Percentiles rank a stretch among this genome's conserved stretches.
These are phyloP conservation scores for Falco concolor DNA, from an alignment of 2,797 vertebrate species.

Conservation along the genomic window DNA sequence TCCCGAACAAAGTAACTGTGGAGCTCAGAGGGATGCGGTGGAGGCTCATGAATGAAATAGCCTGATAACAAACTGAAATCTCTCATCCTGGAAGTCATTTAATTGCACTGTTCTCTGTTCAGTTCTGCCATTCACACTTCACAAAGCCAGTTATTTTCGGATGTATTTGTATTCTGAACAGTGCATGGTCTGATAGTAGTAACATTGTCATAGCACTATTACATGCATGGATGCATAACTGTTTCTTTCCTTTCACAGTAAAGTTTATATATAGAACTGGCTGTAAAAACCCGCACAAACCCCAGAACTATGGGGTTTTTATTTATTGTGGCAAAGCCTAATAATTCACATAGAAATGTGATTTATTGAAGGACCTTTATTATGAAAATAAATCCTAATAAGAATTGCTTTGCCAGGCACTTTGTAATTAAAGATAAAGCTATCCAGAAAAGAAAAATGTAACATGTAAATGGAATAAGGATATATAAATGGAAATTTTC, in stretches of 20 bases:
- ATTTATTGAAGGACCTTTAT: conserved; percentile 46
- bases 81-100: background rate
- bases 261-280: background rate
- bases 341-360: conserved; percentile 20
- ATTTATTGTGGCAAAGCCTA: conserved; percentile 35
- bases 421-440: conserved; percentile 57
- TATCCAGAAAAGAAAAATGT: background rate
- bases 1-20: background rate
- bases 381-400: conserved; percentile 56
- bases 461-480: background rate
- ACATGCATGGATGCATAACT: background rate
- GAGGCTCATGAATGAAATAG: background rate
- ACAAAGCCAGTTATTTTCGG: background rate
- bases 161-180: background rate
- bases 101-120: background rate
- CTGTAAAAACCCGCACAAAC: background rate
- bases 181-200: background rate
- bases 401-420: conserved; percentile 12
- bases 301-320: background rate
- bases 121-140: background rate
- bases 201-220: background rate
- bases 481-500: conserved; percentile 8
- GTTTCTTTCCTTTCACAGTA: background rate
- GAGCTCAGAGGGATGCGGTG: background rate
- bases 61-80: background rate